Evolutionary conservation across 2,797 vertebrate species (phyloP).

Genomic region (Brachyrhaphis roseni): DNA sequence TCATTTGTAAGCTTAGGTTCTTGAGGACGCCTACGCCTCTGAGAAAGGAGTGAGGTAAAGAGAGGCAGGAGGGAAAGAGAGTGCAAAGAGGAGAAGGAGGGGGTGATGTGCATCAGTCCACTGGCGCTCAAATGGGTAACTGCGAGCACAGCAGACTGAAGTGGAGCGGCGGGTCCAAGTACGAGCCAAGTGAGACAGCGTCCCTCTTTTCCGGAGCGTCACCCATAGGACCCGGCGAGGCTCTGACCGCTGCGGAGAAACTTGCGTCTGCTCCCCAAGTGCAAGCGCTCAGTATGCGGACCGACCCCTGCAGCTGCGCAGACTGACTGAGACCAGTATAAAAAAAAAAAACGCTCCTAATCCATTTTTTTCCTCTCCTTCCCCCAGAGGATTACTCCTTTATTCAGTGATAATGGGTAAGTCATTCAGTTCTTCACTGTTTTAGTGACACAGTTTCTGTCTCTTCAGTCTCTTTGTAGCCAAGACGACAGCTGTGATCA

Average conservation of each 20-base stretch:
- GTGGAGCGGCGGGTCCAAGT: conserved; percentile 53
- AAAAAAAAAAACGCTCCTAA: conserved; percentile 44
- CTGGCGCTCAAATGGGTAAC: conserved; percentile 66
- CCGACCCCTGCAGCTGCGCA: conserved; percentile 34
- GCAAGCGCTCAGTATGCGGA: conserved; percentile 27
- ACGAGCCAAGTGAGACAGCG: conserved; percentile 45
- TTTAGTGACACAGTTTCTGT: conserved; percentile 39
- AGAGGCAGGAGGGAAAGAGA: conserved; percentile 10
- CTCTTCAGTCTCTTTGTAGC: conserved; percentile 22
- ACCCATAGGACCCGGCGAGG: background rate
- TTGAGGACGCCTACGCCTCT: conserved; percentile 52
- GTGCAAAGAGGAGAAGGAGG: conserved; percentile 11
- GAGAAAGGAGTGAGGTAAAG: conserved; percentile 22
- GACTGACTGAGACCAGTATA: conserved; percentile 56
- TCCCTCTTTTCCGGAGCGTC: conserved; percentile 27
- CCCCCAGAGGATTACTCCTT: conserved; percentile 46
- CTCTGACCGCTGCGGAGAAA: conserved; percentile 53
- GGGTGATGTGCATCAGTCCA: conserved; percentile 55
- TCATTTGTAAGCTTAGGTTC: conserved; percentile 29
- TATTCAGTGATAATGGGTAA: conserved; percentile 68
- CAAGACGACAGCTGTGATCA: conserved; percentile 20
- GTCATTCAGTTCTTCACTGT: conserved; percentile 45
- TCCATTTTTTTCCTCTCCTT: conserved; percentile 18
- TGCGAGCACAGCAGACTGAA: conserved; percentile 67
- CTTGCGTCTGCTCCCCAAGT: conserved; percentile 26